A percentile compares a stretch with the other conserved stretches of the same genome.
Evolutionary conservation across 2,113 vertebrate species (phyloP).

Genomic region (human): DNA sequence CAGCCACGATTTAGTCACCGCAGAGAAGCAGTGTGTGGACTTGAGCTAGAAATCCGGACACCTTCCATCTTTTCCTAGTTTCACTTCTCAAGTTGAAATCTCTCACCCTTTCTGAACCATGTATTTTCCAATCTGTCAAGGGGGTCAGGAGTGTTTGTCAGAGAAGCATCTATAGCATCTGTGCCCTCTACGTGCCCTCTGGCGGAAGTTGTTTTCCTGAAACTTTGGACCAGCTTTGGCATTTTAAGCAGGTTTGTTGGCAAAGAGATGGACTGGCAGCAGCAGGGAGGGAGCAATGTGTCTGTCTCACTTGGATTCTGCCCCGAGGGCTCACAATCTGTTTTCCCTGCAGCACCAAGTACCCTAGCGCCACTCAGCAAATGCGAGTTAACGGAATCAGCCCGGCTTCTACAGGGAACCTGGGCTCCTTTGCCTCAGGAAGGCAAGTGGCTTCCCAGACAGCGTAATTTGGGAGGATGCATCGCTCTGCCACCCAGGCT

Average conservation of each 20-base stretch:
- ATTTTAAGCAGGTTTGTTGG: slow-evolving; percentile 59
- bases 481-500: no score
- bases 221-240: slow-evolving; percentile 18
- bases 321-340: slow-evolving; percentile 62
- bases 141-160: not conserved
- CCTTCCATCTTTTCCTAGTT: not conserved
- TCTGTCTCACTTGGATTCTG: slow-evolving; percentile 68
- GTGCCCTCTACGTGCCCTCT: not conserved
- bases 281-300: slow-evolving; percentile 53
- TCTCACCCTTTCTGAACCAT: not conserved
- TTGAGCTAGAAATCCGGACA: not conserved
- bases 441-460: not conserved
- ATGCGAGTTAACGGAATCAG: not conserved
- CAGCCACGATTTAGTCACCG: not conserved
- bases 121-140: not conserved
- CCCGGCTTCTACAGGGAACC: not conserved
- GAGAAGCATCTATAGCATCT: not conserved
- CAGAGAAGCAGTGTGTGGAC: not conserved
- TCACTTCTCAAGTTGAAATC: not conserved
- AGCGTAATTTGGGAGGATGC: not conserved
- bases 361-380: not conserved
- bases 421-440: not conserved
- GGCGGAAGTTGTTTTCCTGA: slow-evolving; percentile 56
- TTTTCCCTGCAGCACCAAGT: not conserved
- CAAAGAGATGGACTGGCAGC: slow-evolving; percentile 12